These are phyloP conservation scores for Actinopyga echinites DNA, from an alignment of 53 echinoderm and acorn worm genomes.

Conservation along the genomic window DNA sequence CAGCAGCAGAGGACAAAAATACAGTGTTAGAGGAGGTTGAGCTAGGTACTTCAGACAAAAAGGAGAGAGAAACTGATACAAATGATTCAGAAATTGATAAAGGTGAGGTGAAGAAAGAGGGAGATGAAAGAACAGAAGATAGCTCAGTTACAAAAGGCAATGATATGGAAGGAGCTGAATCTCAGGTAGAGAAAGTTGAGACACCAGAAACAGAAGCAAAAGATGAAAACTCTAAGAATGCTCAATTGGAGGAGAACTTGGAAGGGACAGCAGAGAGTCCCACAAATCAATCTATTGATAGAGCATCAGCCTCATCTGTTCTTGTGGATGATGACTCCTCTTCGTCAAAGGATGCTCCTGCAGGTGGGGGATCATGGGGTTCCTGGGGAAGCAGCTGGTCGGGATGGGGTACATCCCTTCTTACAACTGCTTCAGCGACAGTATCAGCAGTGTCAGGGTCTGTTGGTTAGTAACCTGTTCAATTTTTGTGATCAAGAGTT, in stretches of 20 bases:
- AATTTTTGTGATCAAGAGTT: too few relatives aligned
- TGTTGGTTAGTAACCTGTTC: constrained; percentile 43
- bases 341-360: constrained; percentile 2
- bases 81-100: background rate
- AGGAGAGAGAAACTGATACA: background rate
- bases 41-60: too few relatives aligned
- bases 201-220: background rate
- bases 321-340: background rate
- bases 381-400: constrained; percentile 96
- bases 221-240: background rate
- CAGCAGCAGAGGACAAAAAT: too few relatives aligned
- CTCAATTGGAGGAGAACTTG: background rate
- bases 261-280: background rate
- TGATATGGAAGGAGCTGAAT: background rate
- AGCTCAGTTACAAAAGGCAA: constrained; percentile 9
- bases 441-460: constrained; percentile 71
- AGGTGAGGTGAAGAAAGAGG: background rate
- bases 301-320: background rate
- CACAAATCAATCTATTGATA: constrained; percentile 26
- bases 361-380: constrained; percentile 57
- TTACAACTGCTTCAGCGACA: constrained; percentile 67
- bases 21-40: too few relatives aligned
- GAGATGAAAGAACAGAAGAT: constrained; percentile 18
- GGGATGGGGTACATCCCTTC: constrained; percentile 89
- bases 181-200: background rate